A percentile compares a stretch with the other conserved stretches of the same genome.
Evolutionary conservation across 2,888 invertebrate genomes (phyloP).

Genomic region (Hipparchia semele): DNA sequence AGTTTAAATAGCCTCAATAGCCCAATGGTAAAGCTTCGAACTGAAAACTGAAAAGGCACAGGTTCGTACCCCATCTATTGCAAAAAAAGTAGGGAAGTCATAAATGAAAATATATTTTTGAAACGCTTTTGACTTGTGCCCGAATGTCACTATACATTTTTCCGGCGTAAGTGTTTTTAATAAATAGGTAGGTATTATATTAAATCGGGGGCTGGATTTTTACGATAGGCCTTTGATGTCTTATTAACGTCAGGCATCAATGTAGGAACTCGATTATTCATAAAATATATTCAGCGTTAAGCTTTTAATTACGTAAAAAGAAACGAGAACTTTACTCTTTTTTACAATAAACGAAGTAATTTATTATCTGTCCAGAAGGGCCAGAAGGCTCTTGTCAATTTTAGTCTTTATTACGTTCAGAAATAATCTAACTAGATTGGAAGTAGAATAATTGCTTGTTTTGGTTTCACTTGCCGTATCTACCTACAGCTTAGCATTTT

Average conservation of each 20-base stretch:
- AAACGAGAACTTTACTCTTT: constrained; percentile 31
- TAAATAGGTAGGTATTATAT: constrained; percentile 75
- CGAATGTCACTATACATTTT: constrained; percentile 56
- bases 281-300: constrained; percentile 74
- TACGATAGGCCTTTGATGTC: constrained; percentile 74
- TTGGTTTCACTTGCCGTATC: background rate
- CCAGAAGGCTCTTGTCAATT: constrained; percentile 26
- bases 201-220: constrained; percentile 66
- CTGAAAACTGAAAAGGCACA: too few relatives aligned
- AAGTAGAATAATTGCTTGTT: constrained; percentile 13
- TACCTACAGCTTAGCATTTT: background rate
- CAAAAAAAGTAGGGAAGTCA: too few relatives aligned
- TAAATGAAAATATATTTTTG: background rate
- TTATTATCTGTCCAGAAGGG: constrained; percentile 33
- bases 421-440: background rate
- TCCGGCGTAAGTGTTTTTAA: constrained; percentile 74
- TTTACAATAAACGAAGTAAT: constrained; percentile 37
- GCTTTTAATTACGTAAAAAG: constrained; percentile 59
- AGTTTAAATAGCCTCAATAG: too few relatives aligned
- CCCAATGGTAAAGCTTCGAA: too few relatives aligned
- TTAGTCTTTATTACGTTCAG: constrained; percentile 19
- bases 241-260: constrained; percentile 68
- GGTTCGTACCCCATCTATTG: too few relatives aligned
- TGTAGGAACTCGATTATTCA: constrained; percentile 58
- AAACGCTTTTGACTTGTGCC: constrained; percentile 47